Conservation (phyloP, 2,888 invertebrate genomes). For the Penaeus monodon region DNA sequence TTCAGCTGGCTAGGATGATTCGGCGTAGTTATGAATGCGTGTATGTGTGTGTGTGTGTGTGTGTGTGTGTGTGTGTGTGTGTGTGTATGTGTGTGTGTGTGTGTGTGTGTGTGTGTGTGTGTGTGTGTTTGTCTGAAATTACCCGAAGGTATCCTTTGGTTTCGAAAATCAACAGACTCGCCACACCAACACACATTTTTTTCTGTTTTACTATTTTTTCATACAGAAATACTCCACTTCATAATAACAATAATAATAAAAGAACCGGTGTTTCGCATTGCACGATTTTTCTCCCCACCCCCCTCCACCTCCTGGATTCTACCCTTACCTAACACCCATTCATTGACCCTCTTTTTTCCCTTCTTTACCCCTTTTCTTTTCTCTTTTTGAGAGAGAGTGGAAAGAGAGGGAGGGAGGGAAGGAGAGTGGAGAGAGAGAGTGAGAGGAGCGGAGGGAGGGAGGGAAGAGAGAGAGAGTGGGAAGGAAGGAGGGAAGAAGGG, state of each 20-base stretch:
- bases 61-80: constrained; percentile 14
- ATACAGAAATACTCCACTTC: no score
- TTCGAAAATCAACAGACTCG: no score
- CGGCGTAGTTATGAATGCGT: no score
- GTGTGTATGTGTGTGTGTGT: constrained; percentile 4
- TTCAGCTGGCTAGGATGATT: no score
- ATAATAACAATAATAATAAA: no score
- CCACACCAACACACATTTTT: background rate
- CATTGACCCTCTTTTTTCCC: no score
- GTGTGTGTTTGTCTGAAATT: no score
- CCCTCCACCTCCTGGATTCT: background rate
- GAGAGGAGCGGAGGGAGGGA: background rate
- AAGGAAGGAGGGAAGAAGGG: no score
- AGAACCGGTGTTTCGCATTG: background rate
- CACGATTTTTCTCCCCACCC: background rate
- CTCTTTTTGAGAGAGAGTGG: background rate
- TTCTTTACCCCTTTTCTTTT: no score
- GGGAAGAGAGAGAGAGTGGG: background rate
- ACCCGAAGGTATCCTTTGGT: no score
- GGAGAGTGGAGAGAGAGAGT: background rate
- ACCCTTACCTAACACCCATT: no score
- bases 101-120: background rate
- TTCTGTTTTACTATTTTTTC: background rate
- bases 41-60: constrained; percentile 2
- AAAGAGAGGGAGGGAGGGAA: no score